Evolutionary conservation across 35 echinoderm and acorn worm species (phyloP), one percentile per base, ranked within the genome.

Genomic region (Ptychodera flava): DNA sequence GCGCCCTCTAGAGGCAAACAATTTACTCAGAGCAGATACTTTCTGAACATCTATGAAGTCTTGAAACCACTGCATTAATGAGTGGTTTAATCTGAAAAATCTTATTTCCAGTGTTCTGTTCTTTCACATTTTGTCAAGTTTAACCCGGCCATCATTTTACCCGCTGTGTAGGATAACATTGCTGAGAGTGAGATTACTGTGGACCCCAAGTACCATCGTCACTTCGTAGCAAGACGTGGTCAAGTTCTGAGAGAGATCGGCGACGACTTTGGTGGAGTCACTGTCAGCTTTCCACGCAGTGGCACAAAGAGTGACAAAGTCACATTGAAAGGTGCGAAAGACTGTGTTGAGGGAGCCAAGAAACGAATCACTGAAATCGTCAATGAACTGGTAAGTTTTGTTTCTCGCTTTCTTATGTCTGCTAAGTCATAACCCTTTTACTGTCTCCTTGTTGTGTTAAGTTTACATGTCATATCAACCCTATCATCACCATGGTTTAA

Each of bases 211-310:
- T 97, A 87, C 81, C 95, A 97, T 80, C 92, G 95, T 52, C 95
- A 97, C 85, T 97, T 97, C 82, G 95, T 97, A 1, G 95, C 95
- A 29, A 38, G 95, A 28, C 81, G 95, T 15, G 95, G 95, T 0
- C 95, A 97, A 79, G 87, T 97, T 34, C 80, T 97, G 87, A 33
- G 95, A 35, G 95, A 97, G 85, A 97, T 97, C 34, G 95, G 86
- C 0, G 95, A 97, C 1, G 95, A 97, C 84, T 93, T 93, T 76
- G 95, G 95, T 29, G 89, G 89, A 28, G 95, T 97, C 78, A 93
- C 92, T 0, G 89, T 97, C 83, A 97, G 95, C 85, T 97, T 97
- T 86, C 95, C 95, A 1, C 85, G 95, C 28, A 93, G 91, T 78
- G 95, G 95, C 16, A 92, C 85, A 16, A 86, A 91, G 52, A 97